Conservation (phyloP, 2,113 vertebrate species). For the Sakesphorus luctuosus region DNA sequence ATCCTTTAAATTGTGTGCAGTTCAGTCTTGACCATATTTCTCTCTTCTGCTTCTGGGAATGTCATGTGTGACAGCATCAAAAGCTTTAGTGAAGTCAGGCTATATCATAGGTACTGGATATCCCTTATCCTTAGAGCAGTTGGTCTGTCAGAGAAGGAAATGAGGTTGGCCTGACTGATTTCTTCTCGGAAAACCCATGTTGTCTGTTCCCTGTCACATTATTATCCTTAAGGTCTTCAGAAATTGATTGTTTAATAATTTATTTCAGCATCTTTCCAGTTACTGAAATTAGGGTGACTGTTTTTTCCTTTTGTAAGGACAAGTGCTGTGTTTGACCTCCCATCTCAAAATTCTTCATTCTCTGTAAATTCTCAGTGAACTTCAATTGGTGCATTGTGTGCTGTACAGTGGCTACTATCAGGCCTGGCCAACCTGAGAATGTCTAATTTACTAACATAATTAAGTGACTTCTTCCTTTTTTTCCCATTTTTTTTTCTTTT, state of each 20-base stretch:
- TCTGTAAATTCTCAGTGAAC: background rate
- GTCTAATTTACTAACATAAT: background rate
- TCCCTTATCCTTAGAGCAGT: conserved; percentile 5
- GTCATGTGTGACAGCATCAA: background rate
- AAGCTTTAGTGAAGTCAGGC: background rate
- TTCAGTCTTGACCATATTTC: background rate
- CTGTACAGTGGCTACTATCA: background rate
- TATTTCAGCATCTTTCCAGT: background rate
- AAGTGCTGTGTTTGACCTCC: background rate
- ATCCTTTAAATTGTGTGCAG: background rate
- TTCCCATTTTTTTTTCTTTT: background rate
- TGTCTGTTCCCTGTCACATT: background rate
- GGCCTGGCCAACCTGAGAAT: background rate
- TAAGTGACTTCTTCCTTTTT: background rate
- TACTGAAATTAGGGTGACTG: background rate
- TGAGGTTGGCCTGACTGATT: background rate
- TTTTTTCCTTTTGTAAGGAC: background rate
- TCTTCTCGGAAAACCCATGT: conserved; percentile 17
- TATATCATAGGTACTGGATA: background rate
- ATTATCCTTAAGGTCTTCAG: background rate
- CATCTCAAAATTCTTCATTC: background rate
- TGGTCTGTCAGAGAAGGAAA: background rate
- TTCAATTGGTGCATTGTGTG: background rate
- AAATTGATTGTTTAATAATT: conserved; percentile 27
- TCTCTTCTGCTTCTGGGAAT: background rate